Conservation (phyloP, 2,797 vertebrate species). For the Mastacembelus armatus region DNA sequence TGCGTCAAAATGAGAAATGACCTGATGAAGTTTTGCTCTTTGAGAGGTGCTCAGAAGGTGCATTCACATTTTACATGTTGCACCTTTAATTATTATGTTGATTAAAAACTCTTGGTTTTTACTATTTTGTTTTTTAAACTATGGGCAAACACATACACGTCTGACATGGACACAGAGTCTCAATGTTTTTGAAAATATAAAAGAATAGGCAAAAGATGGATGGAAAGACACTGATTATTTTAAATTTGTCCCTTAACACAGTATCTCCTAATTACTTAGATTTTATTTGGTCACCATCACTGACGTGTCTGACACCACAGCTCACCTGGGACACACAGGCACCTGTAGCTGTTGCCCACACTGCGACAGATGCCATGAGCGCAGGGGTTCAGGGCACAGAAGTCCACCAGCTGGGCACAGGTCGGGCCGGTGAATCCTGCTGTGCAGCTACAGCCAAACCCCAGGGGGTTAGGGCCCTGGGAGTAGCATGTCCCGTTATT, state of each 20-base stretch:
- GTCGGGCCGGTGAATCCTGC: constrained; percentile 92
- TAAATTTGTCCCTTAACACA: neutral
- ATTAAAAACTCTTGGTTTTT: no score
- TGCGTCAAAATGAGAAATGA: neutral
- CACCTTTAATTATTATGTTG: no score
- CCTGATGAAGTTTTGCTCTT: no score
- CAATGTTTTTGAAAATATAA: no score
- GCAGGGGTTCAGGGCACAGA: constrained; percentile 96
- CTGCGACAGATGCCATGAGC: constrained; percentile 96
- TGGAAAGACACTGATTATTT: no score
- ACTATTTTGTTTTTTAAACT: no score
- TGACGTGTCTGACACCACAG: neutral
- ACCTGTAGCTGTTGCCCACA: constrained; percentile 96
- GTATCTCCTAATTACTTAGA: neutral
- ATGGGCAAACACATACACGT: no score
- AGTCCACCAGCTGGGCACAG: constrained; percentile 94
- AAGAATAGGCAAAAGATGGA: no score
- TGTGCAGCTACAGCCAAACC: constrained; percentile 92
- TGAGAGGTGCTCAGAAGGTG: no score
- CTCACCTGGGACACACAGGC: constrained; percentile 95
- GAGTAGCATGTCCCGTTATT: constrained; percentile 94
- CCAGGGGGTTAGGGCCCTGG: constrained; percentile 83
- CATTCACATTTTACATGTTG: no score
- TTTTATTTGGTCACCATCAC: no score
- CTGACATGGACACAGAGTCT: no score